Conservation (phyloP, 2,113 vertebrate species). For the Trematomus loennbergii region DNA sequence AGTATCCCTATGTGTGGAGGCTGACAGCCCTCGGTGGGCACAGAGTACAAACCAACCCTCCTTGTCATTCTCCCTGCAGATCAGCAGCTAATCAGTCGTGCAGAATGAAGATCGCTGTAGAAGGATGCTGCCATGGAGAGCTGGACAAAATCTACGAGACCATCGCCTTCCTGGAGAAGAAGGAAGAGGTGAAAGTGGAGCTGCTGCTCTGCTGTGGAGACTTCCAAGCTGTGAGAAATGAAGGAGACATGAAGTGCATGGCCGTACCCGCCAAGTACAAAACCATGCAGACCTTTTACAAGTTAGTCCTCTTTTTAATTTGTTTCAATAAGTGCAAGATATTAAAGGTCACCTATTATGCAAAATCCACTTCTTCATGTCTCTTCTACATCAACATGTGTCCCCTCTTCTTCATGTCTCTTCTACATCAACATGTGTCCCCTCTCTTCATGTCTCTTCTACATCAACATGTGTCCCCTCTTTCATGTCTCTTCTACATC, state of each 20-base stretch:
- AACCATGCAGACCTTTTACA: conserved; percentile 96
- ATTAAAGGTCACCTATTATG: neutral
- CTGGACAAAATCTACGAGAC: conserved; percentile 97
- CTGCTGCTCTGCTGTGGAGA: conserved; percentile 94
- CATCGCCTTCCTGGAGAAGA: conserved; percentile 88
- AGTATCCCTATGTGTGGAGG: neutral
- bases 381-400: too few species aligned
- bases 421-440: too few species aligned
- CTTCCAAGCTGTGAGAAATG: conserved; percentile 96
- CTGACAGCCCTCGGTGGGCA: neutral
- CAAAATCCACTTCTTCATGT: too few species aligned
- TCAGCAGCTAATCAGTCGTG: neutral
- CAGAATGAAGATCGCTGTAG: conserved; percentile 94
- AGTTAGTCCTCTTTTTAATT: conserved; percentile 80
- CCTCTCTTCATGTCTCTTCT: too few species aligned
- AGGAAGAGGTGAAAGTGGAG: conserved; percentile 86
- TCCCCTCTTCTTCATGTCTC: too few species aligned
- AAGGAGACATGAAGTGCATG: conserved; percentile 96
- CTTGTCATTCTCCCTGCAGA: neutral
- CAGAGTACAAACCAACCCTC: neutral
- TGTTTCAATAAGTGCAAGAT: neutral
- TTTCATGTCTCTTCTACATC: too few species aligned
- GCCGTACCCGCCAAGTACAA: conserved; percentile 94
- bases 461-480: too few species aligned
- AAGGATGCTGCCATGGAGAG: conserved; percentile 96